phyloP scores from a whole-genome alignment of 2,113 vertebrate species.

The Eolophus roseicapilla region DNA sequence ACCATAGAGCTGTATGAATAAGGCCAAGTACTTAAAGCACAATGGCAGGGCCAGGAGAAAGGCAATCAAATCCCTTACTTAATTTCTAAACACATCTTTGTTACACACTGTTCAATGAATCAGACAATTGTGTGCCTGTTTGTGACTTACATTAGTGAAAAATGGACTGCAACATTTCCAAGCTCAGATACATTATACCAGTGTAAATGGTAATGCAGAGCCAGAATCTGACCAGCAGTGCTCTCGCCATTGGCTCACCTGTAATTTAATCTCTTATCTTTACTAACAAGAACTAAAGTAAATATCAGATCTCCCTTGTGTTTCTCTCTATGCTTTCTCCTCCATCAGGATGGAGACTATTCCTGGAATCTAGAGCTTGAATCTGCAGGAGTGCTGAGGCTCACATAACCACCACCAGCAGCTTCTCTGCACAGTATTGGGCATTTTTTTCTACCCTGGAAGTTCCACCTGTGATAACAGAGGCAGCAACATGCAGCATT shows the following conservation, averaged over 20 bases:
- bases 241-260: neutral
- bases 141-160: neutral
- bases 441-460: neutral
- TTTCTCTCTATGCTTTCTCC: neutral
- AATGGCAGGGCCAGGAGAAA: neutral
- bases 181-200: neutral
- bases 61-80: neutral
- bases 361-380: neutral
- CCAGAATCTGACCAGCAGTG: neutral
- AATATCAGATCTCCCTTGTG: neutral
- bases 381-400: neutral
- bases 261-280: neutral
- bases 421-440: neutral
- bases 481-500: neutral
- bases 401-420: neutral
- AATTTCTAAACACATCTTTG: neutral
- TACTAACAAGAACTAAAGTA: neutral
- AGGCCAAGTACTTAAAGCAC: neutral
- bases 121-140: neutral
- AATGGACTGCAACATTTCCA: neutral
- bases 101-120: neutral
- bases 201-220: neutral
- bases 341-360: neutral
- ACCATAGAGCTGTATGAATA: neutral
- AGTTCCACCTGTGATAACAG: neutral